Evolutionary conservation across 2,797 vertebrate genomes (phyloP).

Genomic region (Rhinogobio ventralis): DNA sequence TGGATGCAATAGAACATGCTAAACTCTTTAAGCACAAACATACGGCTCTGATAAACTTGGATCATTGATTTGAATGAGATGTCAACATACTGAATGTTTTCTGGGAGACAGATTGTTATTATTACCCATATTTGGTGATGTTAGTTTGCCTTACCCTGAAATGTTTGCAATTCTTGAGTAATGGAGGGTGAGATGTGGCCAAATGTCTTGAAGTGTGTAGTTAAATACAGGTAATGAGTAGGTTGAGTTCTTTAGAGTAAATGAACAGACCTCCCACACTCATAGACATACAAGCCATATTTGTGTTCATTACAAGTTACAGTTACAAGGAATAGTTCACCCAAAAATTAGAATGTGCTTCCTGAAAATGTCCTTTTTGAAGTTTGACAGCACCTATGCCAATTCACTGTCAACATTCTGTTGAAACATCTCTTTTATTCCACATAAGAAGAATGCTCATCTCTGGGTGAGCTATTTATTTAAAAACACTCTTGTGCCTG

Average conservation of each 20-base stretch:
- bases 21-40: conserved; percentile 24
- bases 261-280: conserved; percentile 55
- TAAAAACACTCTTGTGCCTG: neutral
- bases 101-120: conserved; percentile 16
- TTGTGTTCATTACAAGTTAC: conserved; percentile 12
- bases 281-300: conserved; percentile 20
- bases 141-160: conserved; percentile 17
- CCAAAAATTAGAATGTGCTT: neutral
- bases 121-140: conserved; percentile 27
- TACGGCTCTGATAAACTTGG: conserved; percentile 2
- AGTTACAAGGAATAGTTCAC: conserved; percentile 1
- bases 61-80: conserved; percentile 38
- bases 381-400: neutral
- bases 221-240: conserved; percentile 50
- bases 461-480: neutral
- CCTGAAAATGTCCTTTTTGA: neutral
- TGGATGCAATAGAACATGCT: neutral
- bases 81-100: conserved; percentile 34
- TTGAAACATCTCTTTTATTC: neutral
- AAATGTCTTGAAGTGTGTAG: conserved; percentile 51
- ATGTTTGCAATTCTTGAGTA: conserved; percentile 35
- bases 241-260: conserved; percentile 46
- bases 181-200: conserved; percentile 34
- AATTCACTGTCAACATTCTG: neutral
- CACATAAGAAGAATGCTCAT: neutral